Conservation (phyloP, 2,888 invertebrate species). For the Acrobasis repandana region DNA sequence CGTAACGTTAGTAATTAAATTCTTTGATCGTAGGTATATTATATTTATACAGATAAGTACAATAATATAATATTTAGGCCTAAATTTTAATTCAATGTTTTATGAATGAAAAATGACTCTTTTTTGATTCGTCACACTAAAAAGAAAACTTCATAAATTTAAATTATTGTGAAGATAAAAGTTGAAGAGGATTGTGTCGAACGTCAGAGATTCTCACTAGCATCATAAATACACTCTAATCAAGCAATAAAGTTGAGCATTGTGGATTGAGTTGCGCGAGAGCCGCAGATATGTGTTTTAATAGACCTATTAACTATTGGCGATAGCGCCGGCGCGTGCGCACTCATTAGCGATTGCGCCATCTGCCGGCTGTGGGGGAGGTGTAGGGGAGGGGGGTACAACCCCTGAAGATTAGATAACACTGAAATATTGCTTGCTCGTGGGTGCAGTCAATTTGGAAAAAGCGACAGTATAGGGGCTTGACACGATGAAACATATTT, state of each 20-base stretch:
- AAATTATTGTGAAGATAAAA: neutral
- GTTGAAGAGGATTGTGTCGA: neutral
- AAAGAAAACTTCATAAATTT: too few species aligned
- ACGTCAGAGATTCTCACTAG: neutral
- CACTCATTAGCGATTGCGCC: slow-evolving; percentile 31
- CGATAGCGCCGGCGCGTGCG: slow-evolving; percentile 35
- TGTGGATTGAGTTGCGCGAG: slow-evolving; percentile 9
- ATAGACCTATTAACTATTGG: slow-evolving; percentile 13
- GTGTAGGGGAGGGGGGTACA: slow-evolving; percentile 12
- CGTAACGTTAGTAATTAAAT: too few species aligned
- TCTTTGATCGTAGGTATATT: too few species aligned
- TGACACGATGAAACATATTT: neutral
- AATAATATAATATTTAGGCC: too few species aligned
- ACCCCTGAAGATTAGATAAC: slow-evolving; percentile 29
- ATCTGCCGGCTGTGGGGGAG: slow-evolving; percentile 33
- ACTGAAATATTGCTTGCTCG: slow-evolving; percentile 35
- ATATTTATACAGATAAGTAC: too few species aligned
- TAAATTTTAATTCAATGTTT: too few species aligned
- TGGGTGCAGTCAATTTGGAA: slow-evolving; percentile 18
- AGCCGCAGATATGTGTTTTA: slow-evolving; percentile 15
- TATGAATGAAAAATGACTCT: too few species aligned
- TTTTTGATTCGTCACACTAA: too few species aligned
- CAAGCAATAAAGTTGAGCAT: slow-evolving; percentile 1
- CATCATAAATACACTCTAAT: neutral
- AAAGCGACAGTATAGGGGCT: slow-evolving; percentile 16